A percentile compares a stretch with the other conserved stretches of the same genome.
These are phyloP conservation scores for Tribolium castaneum DNA, from an alignment of 1,140 invertebrate genomes.

Conservation along the genomic window DNA sequence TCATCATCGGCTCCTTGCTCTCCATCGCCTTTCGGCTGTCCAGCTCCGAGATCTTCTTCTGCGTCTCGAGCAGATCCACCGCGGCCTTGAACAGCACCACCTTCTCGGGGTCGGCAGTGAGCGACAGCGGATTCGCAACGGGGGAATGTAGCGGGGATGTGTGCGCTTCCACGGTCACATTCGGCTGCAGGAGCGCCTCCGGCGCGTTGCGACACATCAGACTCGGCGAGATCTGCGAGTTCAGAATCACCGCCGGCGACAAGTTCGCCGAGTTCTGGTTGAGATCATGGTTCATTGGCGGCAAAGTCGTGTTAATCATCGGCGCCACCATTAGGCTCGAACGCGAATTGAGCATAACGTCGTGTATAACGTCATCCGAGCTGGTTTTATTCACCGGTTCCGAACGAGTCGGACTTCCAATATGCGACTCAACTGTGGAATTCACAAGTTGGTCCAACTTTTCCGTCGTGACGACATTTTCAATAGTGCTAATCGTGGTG, in stretches of 20 bases:
- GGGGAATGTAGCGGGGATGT: conserved; percentile 49
- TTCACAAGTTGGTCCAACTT: conserved; percentile 75
- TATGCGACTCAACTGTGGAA: conserved; percentile 71
- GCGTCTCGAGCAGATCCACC: conserved; percentile 68
- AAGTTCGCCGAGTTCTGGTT: conserved; percentile 65
- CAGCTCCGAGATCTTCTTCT: conserved; percentile 58
- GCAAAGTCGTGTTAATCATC: conserved; percentile 54
- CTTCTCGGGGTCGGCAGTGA: conserved; percentile 72
- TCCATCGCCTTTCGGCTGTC: conserved; percentile 8
- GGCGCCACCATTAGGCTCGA: conserved; percentile 60
- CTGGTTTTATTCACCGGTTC: conserved; percentile 32
- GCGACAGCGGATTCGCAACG: conserved; percentile 12
- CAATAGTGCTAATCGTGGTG: conserved; percentile 62
- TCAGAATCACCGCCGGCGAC: conserved; percentile 71
- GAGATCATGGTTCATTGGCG: conserved; percentile 49
- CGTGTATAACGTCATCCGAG: conserved; percentile 61
- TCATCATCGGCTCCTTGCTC: conserved; percentile 2
- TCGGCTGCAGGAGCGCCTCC: conserved; percentile 59
- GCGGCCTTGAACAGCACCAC: conserved; percentile 74
- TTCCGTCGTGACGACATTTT: conserved; percentile 65
- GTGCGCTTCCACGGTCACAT: conserved; percentile 46
- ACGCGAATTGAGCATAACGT: conserved; percentile 65
- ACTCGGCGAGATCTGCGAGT: conserved; percentile 71
- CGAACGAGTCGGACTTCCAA: conserved; percentile 58
- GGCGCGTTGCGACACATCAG: conserved; percentile 65